A percentile compares a stretch with the other conserved stretches of the same genome.
Evolutionary conservation across 2,113 vertebrate species (phyloP).

Genomic region (Microcebus griseorufus): DNA sequence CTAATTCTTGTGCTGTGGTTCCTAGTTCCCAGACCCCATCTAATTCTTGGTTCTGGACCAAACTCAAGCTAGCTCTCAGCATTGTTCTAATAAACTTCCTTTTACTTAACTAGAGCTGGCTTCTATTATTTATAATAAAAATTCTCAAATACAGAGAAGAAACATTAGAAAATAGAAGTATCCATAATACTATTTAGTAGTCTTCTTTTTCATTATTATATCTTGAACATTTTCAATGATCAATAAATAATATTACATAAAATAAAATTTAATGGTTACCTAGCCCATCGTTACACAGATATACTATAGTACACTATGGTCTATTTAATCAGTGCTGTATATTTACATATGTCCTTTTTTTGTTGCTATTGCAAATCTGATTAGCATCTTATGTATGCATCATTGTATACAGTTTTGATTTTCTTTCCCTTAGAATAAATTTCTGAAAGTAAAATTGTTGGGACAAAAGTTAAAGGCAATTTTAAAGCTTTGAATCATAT

Average conservation of each 20-base stretch:
- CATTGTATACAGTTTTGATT: background rate
- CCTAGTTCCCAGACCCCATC: background rate
- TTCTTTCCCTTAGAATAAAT: background rate
- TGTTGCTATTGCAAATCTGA: background rate
- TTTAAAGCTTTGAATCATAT: background rate
- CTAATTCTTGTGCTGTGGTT: background rate
- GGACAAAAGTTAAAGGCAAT: background rate
- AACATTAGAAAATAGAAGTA: background rate
- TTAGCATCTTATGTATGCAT: background rate
- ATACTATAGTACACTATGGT: background rate
- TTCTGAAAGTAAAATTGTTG: conserved; percentile 8
- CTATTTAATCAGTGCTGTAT: background rate
- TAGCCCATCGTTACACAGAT: background rate
- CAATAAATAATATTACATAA: background rate
- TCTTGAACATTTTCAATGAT: background rate
- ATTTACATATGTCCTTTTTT: background rate
- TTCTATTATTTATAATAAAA: conserved; percentile 37
- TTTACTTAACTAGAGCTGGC: background rate
- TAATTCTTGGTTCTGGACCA: background rate
- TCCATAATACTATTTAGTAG: background rate
- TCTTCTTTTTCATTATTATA: background rate
- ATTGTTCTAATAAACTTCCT: background rate
- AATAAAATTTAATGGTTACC: background rate
- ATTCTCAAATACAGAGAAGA: background rate
- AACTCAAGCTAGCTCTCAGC: background rate